These are phyloP conservation scores for Suncus etruscus DNA, from an alignment of 2,113 vertebrate genomes.

Conservation along the genomic window DNA sequence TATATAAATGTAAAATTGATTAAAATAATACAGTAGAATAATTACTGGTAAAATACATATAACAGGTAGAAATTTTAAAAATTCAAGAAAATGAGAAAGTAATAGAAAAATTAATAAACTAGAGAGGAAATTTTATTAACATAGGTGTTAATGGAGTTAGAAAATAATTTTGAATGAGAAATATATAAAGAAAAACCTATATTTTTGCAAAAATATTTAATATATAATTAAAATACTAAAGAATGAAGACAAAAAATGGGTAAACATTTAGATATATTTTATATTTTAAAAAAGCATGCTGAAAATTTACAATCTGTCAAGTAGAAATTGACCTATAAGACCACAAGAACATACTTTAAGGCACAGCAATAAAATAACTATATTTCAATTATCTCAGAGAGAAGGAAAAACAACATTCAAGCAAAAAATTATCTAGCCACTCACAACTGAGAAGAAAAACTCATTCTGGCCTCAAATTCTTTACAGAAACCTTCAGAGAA, in stretches of 20 bases:
- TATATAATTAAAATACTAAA: neutral
- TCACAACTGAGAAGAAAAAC: neutral
- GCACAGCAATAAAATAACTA: neutral
- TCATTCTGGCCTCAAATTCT: neutral
- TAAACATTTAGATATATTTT: neutral
- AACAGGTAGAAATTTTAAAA: neutral
- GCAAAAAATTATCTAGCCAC: neutral
- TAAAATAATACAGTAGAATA: neutral
- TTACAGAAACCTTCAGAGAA: neutral
- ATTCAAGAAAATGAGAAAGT: neutral
- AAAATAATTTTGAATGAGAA: neutral
- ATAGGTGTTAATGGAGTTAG: too few species aligned
- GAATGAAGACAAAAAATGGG: fast-evolving
- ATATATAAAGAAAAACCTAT: neutral
- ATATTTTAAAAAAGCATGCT: neutral
- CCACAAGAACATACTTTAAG: neutral
- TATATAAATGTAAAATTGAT: neutral
- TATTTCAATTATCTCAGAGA: neutral
- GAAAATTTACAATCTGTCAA: neutral
- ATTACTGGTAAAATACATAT: neutral
- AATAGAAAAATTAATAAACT: neutral
- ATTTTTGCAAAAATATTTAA: too few species aligned
- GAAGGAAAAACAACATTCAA: neutral
- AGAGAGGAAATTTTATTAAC: neutral
- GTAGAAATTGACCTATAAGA: neutral